A percentile compares a stretch with the other conserved stretches of the same genome.
Evolutionary conservation across 2,888 invertebrate genomes (phyloP).

Genomic region (Xanthia icteritia): DNA sequence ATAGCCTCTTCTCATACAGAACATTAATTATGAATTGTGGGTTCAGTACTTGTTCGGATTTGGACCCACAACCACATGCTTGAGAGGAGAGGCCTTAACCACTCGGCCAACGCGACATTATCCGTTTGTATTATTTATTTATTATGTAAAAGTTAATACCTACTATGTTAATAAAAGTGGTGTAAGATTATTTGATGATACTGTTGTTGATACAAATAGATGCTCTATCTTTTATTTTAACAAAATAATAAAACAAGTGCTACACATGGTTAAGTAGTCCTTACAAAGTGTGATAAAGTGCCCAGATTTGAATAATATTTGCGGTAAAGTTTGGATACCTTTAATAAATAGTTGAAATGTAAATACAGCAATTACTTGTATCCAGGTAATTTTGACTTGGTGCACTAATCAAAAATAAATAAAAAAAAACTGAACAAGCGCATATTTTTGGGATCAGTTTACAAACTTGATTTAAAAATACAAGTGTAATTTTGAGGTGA

Average conservation of each 20-base stretch:
- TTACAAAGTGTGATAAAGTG: not conserved
- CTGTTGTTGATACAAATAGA: slow-evolving; percentile 2
- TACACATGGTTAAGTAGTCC: too few relatives aligned
- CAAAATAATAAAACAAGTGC: not conserved
- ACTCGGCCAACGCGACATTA: not conserved
- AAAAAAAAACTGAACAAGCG: not conserved
- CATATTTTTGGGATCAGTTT: slow-evolving; percentile 82
- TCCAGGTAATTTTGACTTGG: not conserved
- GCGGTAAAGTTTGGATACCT: not conserved
- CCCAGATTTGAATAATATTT: not conserved
- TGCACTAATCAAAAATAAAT: slow-evolving; percentile 4
- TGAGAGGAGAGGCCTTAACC: not conserved
- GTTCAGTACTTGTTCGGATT: not conserved
- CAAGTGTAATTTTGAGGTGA: not conserved
- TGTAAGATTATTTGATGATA: slow-evolving; percentile 28
- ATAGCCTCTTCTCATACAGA: not conserved
- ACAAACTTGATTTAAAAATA: slow-evolving; percentile 64
- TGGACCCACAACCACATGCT: not conserved
- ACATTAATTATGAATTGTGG: not conserved
- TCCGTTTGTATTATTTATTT: not conserved
- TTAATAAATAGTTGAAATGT: not conserved
- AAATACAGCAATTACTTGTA: slow-evolving; percentile 11
- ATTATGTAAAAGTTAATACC: not conserved
- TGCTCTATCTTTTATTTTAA: not conserved
- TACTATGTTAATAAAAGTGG: slow-evolving; percentile 15